Evolutionary conservation across 2,888 invertebrate genomes (phyloP).

Genomic region (Cloeon dipterum): DNA sequence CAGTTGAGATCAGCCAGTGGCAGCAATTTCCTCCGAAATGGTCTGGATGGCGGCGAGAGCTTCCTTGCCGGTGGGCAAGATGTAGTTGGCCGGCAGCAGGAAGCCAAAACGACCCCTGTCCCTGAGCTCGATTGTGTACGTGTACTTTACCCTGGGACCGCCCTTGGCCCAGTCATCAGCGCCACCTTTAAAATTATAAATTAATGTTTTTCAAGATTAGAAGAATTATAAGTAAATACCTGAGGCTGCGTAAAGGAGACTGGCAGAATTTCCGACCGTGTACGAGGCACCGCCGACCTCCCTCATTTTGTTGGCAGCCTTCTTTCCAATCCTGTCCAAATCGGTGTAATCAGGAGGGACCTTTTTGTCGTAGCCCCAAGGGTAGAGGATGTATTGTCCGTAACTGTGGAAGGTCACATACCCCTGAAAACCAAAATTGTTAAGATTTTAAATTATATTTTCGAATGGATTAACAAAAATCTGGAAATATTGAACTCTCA

Average conservation of each 20-base stretch:
- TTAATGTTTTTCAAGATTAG: too few species aligned
- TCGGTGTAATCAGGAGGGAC: slow-evolving; percentile 35
- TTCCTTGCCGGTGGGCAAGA: slow-evolving; percentile 51
- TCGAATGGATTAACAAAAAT: too few species aligned
- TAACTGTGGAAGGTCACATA: slow-evolving; percentile 67
- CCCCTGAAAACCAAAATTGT: slow-evolving; percentile 29
- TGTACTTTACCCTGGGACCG: slow-evolving; percentile 53
- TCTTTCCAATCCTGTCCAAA: slow-evolving; percentile 39
- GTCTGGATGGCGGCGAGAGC: slow-evolving; percentile 41
- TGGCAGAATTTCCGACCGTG: slow-evolving; percentile 53
- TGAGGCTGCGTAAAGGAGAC: slow-evolving; percentile 41
- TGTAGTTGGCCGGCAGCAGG: slow-evolving; percentile 55
- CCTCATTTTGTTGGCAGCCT: slow-evolving; percentile 39
- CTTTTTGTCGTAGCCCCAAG: slow-evolving; percentile 58
- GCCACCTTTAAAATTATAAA: too few species aligned
- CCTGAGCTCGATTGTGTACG: slow-evolving; percentile 73
- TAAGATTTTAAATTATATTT: too few species aligned
- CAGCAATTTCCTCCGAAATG: slow-evolving; percentile 4
- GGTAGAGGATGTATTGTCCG: slow-evolving; percentile 63
- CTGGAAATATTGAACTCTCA: too few species aligned
- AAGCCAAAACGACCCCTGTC: slow-evolving; percentile 72
- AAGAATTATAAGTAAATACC: slow-evolving; percentile 9
- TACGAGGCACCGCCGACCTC: slow-evolving; percentile 34
- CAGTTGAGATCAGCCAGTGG: too few species aligned
- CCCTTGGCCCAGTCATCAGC: slow-evolving; percentile 87